A percentile compares a stretch with the other conserved stretches of the same genome.
These are phyloP conservation scores for Phrixothrix hirtus DNA, from an alignment of 2,888 invertebrate species.

Conservation along the genomic window DNA sequence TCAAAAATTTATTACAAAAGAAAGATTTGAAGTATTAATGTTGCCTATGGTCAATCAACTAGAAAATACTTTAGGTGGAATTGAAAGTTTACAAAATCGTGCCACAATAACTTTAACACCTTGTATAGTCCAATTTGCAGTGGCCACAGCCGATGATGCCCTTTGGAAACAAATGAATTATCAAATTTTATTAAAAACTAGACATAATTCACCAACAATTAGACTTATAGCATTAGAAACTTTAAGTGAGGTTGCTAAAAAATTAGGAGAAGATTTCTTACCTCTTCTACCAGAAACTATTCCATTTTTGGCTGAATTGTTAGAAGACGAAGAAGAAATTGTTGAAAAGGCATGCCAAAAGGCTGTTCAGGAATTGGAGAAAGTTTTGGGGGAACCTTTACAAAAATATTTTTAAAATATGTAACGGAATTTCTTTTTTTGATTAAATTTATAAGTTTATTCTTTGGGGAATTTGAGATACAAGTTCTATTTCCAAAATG, in stretches of 20 bases:
- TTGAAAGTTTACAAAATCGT: constrained; percentile 63
- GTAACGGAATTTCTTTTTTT: too few relatives aligned
- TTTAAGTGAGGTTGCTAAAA: constrained; percentile 77
- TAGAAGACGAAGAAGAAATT: constrained; percentile 85
- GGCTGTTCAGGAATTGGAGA: constrained; percentile 82
- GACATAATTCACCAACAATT: constrained; percentile 74
- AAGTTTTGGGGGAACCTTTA: constrained; percentile 85
- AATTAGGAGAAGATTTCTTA: constrained; percentile 86
- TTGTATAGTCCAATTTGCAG: constrained; percentile 81
- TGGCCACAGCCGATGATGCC: constrained; percentile 81
- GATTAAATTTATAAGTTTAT: too few relatives aligned
- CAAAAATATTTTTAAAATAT: constrained; percentile 87
- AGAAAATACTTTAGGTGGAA: constrained; percentile 73
- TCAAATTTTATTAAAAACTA: constrained; percentile 85
- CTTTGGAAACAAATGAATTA: constrained; percentile 90
- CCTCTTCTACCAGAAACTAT: constrained; percentile 90
- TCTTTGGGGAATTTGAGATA: too few relatives aligned
- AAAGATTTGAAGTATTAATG: constrained; percentile 81
- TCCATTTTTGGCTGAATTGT: constrained; percentile 89
- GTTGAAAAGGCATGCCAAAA: constrained; percentile 81
- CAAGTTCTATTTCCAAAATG: too few relatives aligned
- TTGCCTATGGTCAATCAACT: constrained; percentile 88
- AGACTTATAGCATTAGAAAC: constrained; percentile 72
- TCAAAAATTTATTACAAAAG: constrained; percentile 81
- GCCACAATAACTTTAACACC: constrained; percentile 69